Conservation (phyloP, 1,140 invertebrate genomes). For the Dendrolimus punctatus region DNA sequence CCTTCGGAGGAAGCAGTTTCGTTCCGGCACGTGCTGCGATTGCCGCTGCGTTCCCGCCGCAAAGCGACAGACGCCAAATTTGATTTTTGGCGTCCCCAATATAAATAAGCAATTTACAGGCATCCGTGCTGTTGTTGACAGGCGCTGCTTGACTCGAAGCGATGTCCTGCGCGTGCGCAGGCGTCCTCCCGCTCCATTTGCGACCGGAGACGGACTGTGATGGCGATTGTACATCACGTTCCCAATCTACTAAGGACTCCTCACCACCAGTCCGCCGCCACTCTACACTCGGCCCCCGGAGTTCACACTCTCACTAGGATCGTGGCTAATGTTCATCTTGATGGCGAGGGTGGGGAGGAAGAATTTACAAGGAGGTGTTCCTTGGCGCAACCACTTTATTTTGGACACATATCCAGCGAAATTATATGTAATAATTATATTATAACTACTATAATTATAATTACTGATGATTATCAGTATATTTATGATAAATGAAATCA, state of each 20-base stretch:
- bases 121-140: slow-evolving; percentile 39
- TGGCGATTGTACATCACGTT: slow-evolving; percentile 36
- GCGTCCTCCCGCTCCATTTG: slow-evolving; percentile 49
- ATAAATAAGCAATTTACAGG: slow-evolving; percentile 53
- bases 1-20: slow-evolving; percentile 49
- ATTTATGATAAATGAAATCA: too few species aligned
- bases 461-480: too few species aligned
- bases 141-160: slow-evolving; percentile 33
- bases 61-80: slow-evolving; percentile 49
- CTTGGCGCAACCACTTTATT: too few species aligned
- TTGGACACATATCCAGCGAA: too few species aligned
- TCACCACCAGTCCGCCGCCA: too few species aligned
- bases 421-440: too few species aligned
- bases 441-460: too few species aligned
- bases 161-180: slow-evolving; percentile 45
- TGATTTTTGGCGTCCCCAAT: slow-evolving; percentile 45
- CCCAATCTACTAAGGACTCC: slow-evolving; percentile 54
- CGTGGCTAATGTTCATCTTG: too few species aligned
- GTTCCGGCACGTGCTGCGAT: slow-evolving; percentile 47
- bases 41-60: slow-evolving; percentile 50
- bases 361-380: too few species aligned
- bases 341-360: too few species aligned
- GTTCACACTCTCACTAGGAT: too few species aligned
- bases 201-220: slow-evolving; percentile 26
- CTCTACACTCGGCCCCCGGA: too few species aligned